A percentile compares a stretch with the other conserved stretches of the same genome.
phyloP scores from a whole-genome alignment of 2,797 vertebrate genomes.

The Aeoliscus strigatus region DNA sequence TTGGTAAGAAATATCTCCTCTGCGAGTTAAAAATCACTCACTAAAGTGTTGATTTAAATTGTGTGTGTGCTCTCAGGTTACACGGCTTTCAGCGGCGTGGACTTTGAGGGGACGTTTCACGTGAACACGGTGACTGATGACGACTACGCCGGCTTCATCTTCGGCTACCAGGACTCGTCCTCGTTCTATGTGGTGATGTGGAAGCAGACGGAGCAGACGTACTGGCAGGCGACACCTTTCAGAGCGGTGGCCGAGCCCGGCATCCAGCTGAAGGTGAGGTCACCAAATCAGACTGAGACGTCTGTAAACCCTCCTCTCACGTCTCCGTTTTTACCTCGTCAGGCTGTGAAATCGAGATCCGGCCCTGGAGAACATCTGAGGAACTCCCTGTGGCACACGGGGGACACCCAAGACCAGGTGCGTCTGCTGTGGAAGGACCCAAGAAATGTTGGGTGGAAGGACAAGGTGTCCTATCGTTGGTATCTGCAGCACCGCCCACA shows the following conservation, averaged over 20 bases:
- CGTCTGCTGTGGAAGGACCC: slow-evolving; percentile 96
- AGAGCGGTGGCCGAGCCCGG: slow-evolving; percentile 95
- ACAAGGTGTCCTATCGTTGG: slow-evolving; percentile 98
- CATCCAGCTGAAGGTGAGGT: slow-evolving; percentile 98
- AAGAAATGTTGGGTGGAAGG: slow-evolving; percentile 98
- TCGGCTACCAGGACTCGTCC: slow-evolving; percentile 97
- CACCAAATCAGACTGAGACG: slow-evolving; percentile 26
- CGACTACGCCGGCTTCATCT: slow-evolving; percentile 97
- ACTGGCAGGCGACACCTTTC: slow-evolving; percentile 98
- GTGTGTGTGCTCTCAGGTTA: slow-evolving; percentile 77
- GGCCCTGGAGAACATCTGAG: slow-evolving; percentile 94
- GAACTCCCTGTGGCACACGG: slow-evolving; percentile 98
- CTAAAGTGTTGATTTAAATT: too few relatives aligned
- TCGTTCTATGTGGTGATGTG: slow-evolving; percentile 99
- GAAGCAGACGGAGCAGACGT: slow-evolving; percentile 98
- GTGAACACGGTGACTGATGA: slow-evolving; percentile 96
- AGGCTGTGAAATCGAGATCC: slow-evolving; percentile 97
- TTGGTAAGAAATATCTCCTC: slow-evolving; percentile 80
- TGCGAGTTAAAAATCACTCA: too few relatives aligned
- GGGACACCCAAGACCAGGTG: slow-evolving; percentile 89
- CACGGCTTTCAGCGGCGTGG: slow-evolving; percentile 94
- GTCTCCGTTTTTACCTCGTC: neutral
- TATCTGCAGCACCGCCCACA: slow-evolving; percentile 96
- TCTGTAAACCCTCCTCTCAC: slow-evolving; percentile 37
- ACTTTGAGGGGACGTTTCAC: slow-evolving; percentile 98